Evolutionary conservation across 2,888 invertebrate species (phyloP).

Genomic region (Zele albiditarsus): DNA sequence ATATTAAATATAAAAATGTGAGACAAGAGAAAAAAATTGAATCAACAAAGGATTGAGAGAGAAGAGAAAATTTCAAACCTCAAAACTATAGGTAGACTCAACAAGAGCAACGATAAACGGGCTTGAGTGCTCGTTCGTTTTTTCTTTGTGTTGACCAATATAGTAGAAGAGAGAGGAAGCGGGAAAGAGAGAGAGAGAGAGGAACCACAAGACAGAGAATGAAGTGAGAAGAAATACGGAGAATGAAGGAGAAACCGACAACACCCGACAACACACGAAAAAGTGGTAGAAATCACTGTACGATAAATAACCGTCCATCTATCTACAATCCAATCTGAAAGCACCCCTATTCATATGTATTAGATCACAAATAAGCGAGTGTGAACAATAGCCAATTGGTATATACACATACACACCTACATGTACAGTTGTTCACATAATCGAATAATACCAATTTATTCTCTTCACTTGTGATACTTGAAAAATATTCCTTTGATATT

Average conservation of each 20-base stretch:
- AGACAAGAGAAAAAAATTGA: not conserved
- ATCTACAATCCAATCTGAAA: slow-evolving; percentile 38
- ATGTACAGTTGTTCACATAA: not conserved
- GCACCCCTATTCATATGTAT: slow-evolving; percentile 26
- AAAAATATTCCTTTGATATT: not conserved
- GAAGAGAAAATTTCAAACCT: slow-evolving; percentile 7
- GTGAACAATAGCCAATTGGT: slow-evolving; percentile 12
- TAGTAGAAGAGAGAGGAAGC: not conserved
- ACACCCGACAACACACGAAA: not conserved
- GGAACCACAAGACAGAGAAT: not conserved
- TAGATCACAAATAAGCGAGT: slow-evolving; percentile 25
- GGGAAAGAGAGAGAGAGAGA: not conserved
- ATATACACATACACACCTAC: not conserved
- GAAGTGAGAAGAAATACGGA: not conserved
- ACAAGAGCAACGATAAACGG: slow-evolving; percentile 25
- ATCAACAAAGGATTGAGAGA: not conserved
- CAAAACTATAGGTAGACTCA: slow-evolving; percentile 8
- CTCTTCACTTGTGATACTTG: not conserved
- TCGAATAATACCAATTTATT: not conserved
- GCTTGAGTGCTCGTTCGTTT: slow-evolving; percentile 10
- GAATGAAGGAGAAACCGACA: not conserved
- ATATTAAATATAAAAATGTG: not conserved
- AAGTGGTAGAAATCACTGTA: slow-evolving; percentile 31
- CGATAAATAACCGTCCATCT: slow-evolving; percentile 46
- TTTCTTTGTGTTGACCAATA: slow-evolving; percentile 16